These are phyloP conservation scores for Passer domesticus DNA, from an alignment of 2,113 vertebrate genomes.

Conservation along the genomic window DNA sequence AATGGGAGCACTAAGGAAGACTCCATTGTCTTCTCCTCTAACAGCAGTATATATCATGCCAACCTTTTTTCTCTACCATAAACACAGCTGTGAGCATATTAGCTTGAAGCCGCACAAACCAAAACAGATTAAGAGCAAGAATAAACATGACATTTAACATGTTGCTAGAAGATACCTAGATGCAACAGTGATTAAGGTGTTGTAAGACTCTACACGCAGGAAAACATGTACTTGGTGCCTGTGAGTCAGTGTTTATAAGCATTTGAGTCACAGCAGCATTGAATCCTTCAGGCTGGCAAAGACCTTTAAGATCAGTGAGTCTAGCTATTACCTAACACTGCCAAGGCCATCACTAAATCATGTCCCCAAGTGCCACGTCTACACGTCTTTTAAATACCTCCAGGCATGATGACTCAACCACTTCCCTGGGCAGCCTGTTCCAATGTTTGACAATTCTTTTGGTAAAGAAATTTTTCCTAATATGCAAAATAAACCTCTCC, in stretches of 20 bases:
- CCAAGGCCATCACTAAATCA: neutral
- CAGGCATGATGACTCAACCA: neutral
- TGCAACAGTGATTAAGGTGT: neutral
- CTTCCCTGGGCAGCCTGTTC: neutral
- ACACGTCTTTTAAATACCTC: neutral
- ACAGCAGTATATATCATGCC: neutral
- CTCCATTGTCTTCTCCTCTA: neutral
- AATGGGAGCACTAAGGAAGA: neutral
- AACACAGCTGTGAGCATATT: conserved; percentile 38
- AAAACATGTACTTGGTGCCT: neutral
- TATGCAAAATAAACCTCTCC: neutral
- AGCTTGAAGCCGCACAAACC: neutral
- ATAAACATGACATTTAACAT: neutral
- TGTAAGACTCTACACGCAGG: neutral
- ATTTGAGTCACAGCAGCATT: neutral
- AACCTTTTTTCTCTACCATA: neutral
- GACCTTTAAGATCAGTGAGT: neutral
- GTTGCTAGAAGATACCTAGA: conserved; percentile 13
- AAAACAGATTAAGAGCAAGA: conserved; percentile 18
- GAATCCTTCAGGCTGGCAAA: neutral
- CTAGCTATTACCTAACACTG: neutral
- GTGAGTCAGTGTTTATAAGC: neutral
- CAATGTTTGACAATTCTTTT: neutral
- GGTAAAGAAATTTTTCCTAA: neutral
- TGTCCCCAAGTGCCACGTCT: neutral